Base-by-base conservation (phyloP, 2,888 invertebrate species). In the Drosophila setosimentum region DNA sequence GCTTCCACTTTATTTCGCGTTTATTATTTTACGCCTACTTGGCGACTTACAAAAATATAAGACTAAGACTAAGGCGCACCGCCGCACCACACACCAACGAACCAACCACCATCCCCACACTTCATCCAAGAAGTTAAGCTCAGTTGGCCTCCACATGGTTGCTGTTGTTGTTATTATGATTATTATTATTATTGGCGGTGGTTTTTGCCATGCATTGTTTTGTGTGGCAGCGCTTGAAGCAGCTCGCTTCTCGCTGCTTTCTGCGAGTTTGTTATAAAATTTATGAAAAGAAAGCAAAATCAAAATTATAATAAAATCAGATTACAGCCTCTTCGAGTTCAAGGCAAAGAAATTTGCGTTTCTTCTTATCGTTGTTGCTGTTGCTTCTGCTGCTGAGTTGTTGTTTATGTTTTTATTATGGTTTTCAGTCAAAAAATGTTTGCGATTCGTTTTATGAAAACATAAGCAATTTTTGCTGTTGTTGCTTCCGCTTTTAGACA, bases 1-100 rank as follows among this genome's bases (percentile, higher is more conserved):
- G 82, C 73, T 75, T 75, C 78, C 90, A 89, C 88, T 91, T 89
- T 91, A 91, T 89, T 87, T 87, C 83, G 91, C 88, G 86, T 87
- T 89, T 91, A 91, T 87, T 87, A 91, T 89, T 87, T 91, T 91
- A 88, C 83, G 91, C 90, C 90, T 87, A 83, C 87, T 90, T 90
- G 89, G 73, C 80, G 89, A 86, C 90, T 86, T 80, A 73, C 83
- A 86, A 84, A 84, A 87, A 80, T 71, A 68, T 67, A 57, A 35
- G 40, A 49, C 57, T 57, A 67, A 83, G 69, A 69, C 48, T 76
- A 60, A 70, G 63, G 55, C 76, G 32, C 33, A 29, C 21, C 58
- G 18, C 27, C 27, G 13, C 33, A 37, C 30, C 29, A 13, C 2
- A 24, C 29, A 8, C 51, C 42, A 2, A n/a, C n/a, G n/a, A n/a